Evolutionary conservation across 2,888 invertebrate genomes (phyloP), one percentile per base, ranked within the genome.

Genomic region (Litoditis marina): DNA sequence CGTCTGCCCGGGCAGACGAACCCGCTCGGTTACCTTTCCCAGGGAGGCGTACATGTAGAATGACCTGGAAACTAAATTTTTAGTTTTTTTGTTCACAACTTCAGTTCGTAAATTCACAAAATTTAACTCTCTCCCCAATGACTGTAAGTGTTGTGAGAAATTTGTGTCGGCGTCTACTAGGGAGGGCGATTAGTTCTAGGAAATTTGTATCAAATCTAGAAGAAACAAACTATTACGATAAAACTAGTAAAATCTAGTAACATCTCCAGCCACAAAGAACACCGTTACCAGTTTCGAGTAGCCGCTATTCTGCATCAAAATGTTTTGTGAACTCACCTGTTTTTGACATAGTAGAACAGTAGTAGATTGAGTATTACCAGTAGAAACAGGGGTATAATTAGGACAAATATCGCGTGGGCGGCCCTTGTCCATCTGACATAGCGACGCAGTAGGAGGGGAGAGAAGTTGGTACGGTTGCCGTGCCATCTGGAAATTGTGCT

Each of bases 381-480:
- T 22, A 76, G 65, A 13, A 72, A 68, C 54, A 79, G 66, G 2
- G 79, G 77, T 13, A 78, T 60, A 13, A 76, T 67, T 1, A 79
- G 69, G 28, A 79, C 74, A 39, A 78, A 65, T n/a, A 76, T 53
- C 22, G 78, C 78, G 52, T 79, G 77, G 22, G 79, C 72, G 22
- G 69, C 65, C 32, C 71, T 31, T 7, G 76, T 77, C 54, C 69
- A 74, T 8, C 69, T 56, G 8, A 79, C 73, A 47, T 78, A 79
- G 22, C 49, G 34, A 7, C 72, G 66, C 3, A 77, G 61, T 7
- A 71, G 62, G 0, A 60, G 62, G 1, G 78, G 69, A 13, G 76
- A 66, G 31, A 66, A 59, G 54, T 78, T 78, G 11, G 71, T 66
- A n/a, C 68, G 65, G 54, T 76, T 78, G 36, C 74, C 74, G n/a